Evolutionary conservation across 2,888 invertebrate species (phyloP).

Genomic region (Leptopilina myrica): DNA sequence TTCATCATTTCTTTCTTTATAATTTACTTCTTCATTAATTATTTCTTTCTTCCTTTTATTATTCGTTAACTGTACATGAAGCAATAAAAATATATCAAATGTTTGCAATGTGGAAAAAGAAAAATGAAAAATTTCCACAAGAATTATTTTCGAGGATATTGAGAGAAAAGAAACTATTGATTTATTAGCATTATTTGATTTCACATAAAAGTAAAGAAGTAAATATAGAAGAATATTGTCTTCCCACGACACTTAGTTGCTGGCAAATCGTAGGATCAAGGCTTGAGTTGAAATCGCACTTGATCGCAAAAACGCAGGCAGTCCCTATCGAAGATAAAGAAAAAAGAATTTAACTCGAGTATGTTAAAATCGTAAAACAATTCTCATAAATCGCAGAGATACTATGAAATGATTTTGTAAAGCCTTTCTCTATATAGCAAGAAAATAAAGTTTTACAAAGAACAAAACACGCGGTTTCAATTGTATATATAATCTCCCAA

Average conservation of each 20-base stretch:
- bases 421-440: constrained; percentile 25
- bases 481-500: background rate
- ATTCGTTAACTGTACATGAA: too few relatives aligned
- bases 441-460: constrained; percentile 18
- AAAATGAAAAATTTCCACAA: too few relatives aligned
- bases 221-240: constrained; percentile 23
- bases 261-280: background rate
- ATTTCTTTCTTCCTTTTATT: too few relatives aligned
- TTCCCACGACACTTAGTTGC: constrained; percentile 36
- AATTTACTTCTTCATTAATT: too few relatives aligned
- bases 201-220: background rate
- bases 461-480: background rate
- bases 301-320: constrained; percentile 26
- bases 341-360: constrained; percentile 12
- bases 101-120: background rate
- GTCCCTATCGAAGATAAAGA: background rate
- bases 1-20: too few relatives aligned
- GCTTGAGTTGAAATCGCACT: background rate
- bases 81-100: background rate
- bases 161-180: constrained; percentile 8
- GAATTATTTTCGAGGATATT: too few relatives aligned
- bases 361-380: constrained; percentile 35
- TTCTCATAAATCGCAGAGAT: constrained; percentile 32
- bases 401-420: constrained; percentile 9
- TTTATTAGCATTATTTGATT: constrained; percentile 10